phyloP scores from a whole-genome alignment of 2,113 vertebrate genomes.

The Phainopepla nitens region DNA sequence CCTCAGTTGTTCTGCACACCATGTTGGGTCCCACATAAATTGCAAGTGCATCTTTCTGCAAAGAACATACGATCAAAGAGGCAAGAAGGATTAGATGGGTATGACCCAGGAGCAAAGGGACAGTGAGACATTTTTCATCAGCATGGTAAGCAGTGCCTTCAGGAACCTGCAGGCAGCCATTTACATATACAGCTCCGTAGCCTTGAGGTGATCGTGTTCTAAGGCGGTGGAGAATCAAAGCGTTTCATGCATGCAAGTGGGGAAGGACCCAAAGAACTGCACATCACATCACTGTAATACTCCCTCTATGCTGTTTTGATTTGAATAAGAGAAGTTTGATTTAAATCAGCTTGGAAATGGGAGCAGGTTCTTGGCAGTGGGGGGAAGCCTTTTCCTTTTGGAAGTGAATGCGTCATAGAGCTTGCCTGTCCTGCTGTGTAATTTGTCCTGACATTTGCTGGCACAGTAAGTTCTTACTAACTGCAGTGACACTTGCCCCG shows the following conservation, averaged over 20 bases:
- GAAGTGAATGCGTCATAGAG: background rate
- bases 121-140: background rate
- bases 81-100: background rate
- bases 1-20: background rate
- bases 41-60: background rate
- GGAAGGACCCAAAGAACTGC: background rate
- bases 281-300: background rate
- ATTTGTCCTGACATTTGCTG: constrained; percentile 3
- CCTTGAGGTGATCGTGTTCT: background rate
- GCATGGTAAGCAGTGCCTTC: background rate
- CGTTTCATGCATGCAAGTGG: background rate
- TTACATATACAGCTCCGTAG: background rate
- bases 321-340: background rate
- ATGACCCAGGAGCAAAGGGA: background rate
- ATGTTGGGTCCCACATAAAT: background rate
- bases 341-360: background rate
- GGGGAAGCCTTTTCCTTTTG: background rate
- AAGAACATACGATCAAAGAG: background rate
- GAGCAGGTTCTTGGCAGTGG: background rate
- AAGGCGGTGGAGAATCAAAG: background rate
- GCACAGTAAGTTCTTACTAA: background rate
- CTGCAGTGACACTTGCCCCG: background rate
- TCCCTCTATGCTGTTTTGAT: background rate
- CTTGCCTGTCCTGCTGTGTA: background rate
- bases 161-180: background rate